A percentile compares a stretch with the other conserved stretches of the same genome.
Evolutionary conservation across 1,140 invertebrate species (phyloP).

Genomic region (Monomorium pharaonis): DNA sequence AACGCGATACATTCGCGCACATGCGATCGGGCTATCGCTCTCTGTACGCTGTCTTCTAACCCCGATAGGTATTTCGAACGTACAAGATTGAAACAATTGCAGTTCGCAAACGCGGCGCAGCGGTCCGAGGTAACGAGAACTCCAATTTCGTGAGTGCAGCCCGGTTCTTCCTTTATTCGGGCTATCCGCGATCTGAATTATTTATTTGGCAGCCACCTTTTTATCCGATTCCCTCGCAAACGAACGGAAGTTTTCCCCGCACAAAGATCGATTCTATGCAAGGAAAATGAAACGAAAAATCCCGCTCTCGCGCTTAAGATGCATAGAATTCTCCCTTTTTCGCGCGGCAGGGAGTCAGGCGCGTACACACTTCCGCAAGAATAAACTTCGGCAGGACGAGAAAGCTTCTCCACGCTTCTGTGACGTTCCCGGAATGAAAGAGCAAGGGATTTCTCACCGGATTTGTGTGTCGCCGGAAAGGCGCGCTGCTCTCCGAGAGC

Average conservation of each 20-base stretch:
- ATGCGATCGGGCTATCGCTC: conserved; percentile 46
- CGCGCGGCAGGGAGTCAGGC: not conserved
- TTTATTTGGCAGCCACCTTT: conserved; percentile 53
- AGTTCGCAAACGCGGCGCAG: conserved; percentile 17
- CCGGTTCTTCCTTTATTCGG: conserved; percentile 57
- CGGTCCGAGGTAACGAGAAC: conserved; percentile 39
- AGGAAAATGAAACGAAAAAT: conserved; percentile 35
- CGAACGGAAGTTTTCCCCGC: conserved; percentile 42
- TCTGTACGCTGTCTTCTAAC: conserved; percentile 11
- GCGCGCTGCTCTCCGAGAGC: not conserved
- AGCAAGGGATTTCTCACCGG: conserved; percentile 5
- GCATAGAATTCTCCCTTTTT: conserved; percentile 37
- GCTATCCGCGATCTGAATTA: conserved; percentile 68
- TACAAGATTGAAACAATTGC: conserved; percentile 29
- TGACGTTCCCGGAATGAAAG: conserved; percentile 1
- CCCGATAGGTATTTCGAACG: conserved; percentile 16
- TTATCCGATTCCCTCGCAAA: conserved; percentile 39
- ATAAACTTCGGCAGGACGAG: not conserved
- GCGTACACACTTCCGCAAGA: not conserved
- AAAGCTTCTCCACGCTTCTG: conserved; percentile 23
- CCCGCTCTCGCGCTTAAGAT: conserved; percentile 9
- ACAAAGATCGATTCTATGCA: conserved; percentile 46
- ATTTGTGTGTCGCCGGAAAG: not conserved
- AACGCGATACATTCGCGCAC: conserved; percentile 13
- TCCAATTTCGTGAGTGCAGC: conserved; percentile 57